Evolutionary conservation across 2,888 invertebrate genomes (phyloP), one percentile per base, ranked within the genome.

Genomic region (Xestia rhomboidea): DNA sequence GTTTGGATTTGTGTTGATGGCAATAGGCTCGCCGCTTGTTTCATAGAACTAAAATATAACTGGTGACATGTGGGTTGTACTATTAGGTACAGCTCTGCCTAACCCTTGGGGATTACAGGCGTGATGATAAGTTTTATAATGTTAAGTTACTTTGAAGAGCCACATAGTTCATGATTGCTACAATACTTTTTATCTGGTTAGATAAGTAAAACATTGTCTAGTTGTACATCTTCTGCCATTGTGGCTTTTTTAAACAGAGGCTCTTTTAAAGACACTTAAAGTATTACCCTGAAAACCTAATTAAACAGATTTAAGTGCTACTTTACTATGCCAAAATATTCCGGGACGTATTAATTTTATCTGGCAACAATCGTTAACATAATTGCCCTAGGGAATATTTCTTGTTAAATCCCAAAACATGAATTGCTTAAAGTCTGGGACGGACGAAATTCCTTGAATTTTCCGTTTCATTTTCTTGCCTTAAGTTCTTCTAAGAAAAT

Each of bases 351-450:
- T 76, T 73, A 6, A 76, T 78, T 81, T 68, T 49, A 74, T 73
- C 54, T 77, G 60, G 74, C 71, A 74, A 63, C 76, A 76, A 69
- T 68, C 64, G 46, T 75, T 75, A 82, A 51, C 68, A 68, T 82
- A 79, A 82, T 85, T 82, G 68, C 79, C 49, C 38, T 13, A 41
- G 76, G 63, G 30, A 67, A 82, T 72, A 78, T 73, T 76, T 73
- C 66, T 44, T 68, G 54, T 62, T 46, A 72, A 82, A 79, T 82
- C 64, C n/a, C 27, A n/a, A 49, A 62, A 72, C 71, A 70, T 49
- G 69, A 82, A 82, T 79, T 76, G 57, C 34, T 74, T 67, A 54
- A 71, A 82, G 46, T 64, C 71, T 67, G 69, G 30, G 49, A 51
- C 34, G 41, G 3, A 46, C 46, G 21, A 51, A 76, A 54, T 64